Evolutionary conservation across 2,888 invertebrate genomes (phyloP).

Genomic region (Polietes domitor): DNA sequence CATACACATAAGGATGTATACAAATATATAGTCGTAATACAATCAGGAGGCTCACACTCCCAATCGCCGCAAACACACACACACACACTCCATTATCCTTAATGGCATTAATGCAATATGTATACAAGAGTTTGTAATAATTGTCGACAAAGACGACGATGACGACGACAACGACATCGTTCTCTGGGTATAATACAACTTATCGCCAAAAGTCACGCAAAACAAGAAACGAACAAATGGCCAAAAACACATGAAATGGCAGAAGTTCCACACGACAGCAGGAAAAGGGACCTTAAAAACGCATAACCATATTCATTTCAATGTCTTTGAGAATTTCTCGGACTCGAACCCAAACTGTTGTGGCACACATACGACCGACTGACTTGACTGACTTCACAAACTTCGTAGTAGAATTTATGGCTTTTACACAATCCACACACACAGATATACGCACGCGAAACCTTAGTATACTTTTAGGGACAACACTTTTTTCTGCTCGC

Average conservation of each 20-base stretch:
- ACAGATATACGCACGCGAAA: neutral
- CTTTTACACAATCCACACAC: too few species aligned
- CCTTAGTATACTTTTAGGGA: slow-evolving; percentile 35
- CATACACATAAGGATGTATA: slow-evolving; percentile 14
- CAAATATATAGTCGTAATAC: slow-evolving; percentile 11
- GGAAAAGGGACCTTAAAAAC: neutral
- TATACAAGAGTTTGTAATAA: slow-evolving; percentile 25
- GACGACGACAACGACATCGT: neutral
- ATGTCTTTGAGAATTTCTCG: neutral
- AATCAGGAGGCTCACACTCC: neutral
- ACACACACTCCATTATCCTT: slow-evolving; percentile 11
- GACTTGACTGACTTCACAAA: neutral
- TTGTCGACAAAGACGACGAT: neutral
- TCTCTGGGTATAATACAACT: neutral
- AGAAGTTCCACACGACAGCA: neutral
- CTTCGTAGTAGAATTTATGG: slow-evolving; percentile 25
- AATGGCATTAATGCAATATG: slow-evolving; percentile 18
- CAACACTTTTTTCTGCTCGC: neutral
- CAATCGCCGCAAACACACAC: neutral
- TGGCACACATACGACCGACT: neutral
- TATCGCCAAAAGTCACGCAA: slow-evolving; percentile 31
- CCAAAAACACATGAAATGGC: neutral
- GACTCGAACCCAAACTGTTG: neutral
- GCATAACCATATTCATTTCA: neutral
- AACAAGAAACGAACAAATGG: neutral